phyloP scores from a whole-genome alignment of 2,797 vertebrate species.

The Parambassis ranga region DNA sequence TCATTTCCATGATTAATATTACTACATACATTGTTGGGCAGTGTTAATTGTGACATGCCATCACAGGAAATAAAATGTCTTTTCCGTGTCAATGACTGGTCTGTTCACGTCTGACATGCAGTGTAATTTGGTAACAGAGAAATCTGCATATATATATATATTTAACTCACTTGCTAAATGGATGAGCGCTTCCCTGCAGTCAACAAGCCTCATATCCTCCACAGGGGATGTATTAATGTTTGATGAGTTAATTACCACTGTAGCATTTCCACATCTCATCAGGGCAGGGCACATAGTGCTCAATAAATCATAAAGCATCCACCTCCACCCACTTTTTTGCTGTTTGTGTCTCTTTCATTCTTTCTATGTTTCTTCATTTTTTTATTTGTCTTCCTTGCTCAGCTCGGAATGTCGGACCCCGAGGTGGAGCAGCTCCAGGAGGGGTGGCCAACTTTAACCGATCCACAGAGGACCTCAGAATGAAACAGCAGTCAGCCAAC shows the following conservation, averaged over 20 bases:
- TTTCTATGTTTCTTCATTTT: too few species aligned
- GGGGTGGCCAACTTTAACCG: constrained; percentile 79
- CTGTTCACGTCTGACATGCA: neutral
- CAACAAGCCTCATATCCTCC: constrained; percentile 38
- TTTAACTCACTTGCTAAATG: constrained; percentile 25
- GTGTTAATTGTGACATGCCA: neutral
- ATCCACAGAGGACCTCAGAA: constrained; percentile 90
- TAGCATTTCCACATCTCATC: constrained; percentile 49
- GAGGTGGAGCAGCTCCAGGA: constrained; percentile 62
- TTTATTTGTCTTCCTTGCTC: neutral
- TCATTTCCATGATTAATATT: neutral
- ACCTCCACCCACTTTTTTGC: neutral
- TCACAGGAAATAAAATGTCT: neutral
- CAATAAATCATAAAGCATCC: constrained; percentile 21
- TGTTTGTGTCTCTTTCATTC: constrained; percentile 14
- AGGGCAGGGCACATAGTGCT: constrained; percentile 10
- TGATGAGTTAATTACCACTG: constrained; percentile 60
- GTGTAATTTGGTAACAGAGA: constrained; percentile 1
- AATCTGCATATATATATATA: neutral
- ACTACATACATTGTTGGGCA: neutral
- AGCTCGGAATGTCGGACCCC: constrained; percentile 75
- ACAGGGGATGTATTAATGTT: constrained; percentile 53
- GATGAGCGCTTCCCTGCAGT: constrained; percentile 23
- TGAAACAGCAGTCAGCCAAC: constrained; percentile 82
- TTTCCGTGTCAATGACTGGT: neutral